Conservation (phyloP, 2,113 vertebrate genomes). For the Chauna torquata region DNA sequence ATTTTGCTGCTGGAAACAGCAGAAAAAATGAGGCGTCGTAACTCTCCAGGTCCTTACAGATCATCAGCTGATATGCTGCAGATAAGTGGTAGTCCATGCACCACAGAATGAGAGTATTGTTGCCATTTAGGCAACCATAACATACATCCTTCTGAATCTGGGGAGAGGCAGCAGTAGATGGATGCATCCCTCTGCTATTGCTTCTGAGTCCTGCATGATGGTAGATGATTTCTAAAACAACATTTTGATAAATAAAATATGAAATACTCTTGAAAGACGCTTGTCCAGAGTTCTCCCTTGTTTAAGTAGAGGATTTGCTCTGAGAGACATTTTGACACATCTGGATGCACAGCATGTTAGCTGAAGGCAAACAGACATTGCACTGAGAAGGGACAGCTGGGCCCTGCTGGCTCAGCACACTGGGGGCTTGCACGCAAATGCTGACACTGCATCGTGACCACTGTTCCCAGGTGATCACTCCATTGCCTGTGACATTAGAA, state of each 20-base stretch:
- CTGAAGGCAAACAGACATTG: constrained; percentile 37
- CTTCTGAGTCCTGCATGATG: neutral
- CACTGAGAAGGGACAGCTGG: constrained; percentile 53
- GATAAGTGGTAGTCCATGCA: neutral
- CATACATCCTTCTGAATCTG: neutral
- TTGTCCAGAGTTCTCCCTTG: neutral
- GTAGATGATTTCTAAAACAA: neutral
- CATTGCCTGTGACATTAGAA: constrained; percentile 19
- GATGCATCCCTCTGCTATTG: neutral
- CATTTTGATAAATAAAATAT: constrained; percentile 40
- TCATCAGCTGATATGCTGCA: neutral
- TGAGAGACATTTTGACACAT: neutral
- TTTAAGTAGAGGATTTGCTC: neutral
- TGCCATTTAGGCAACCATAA: neutral
- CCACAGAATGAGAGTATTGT: neutral
- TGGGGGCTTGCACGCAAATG: neutral
- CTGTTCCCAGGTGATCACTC: constrained; percentile 61
- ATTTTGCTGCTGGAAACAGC: neutral
- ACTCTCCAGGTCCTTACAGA: neutral
- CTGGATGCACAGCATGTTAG: constrained; percentile 21
- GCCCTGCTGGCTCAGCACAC: constrained; percentile 69
- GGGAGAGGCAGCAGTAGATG: neutral
- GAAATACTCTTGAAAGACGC: constrained; percentile 8
- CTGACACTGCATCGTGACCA: constrained; percentile 25
- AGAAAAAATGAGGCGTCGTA: neutral